Evolutionary conservation across 2,797 vertebrate genomes (phyloP).

Genomic region (Gorsachius magnificus): DNA sequence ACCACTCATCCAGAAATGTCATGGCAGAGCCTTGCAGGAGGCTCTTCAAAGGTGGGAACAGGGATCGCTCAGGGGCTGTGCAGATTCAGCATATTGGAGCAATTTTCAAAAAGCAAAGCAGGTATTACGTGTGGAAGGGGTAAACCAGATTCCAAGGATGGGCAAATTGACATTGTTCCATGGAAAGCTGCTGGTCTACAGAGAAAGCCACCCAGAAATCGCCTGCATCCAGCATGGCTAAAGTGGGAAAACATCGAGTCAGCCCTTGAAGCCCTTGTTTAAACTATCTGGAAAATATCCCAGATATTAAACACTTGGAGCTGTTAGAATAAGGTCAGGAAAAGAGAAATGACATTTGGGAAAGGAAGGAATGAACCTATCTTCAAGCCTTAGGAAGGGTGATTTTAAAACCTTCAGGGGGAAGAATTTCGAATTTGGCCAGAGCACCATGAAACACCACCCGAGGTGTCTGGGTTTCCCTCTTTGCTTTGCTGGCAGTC

Average conservation of each 20-base stretch:
- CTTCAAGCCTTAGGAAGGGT: neutral
- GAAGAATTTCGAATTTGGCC: neutral
- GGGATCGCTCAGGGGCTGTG: neutral
- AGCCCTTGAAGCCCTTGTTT: neutral
- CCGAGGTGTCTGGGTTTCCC: neutral
- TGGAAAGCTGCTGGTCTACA: neutral
- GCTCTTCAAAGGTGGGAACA: neutral
- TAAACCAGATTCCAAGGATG: neutral
- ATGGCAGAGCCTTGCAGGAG: neutral
- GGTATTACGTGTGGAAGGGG: neutral
- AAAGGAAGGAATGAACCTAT: neutral
- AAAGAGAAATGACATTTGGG: neutral
- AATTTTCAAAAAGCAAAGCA: neutral
- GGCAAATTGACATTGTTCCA: fast-evolving
- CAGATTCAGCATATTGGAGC: neutral
- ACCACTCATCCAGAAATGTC: neutral
- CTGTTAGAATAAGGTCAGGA: neutral
- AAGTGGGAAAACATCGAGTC: neutral
- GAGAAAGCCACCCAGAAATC: neutral
- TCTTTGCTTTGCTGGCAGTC: neutral
- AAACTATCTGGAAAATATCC: slow-evolving; percentile 10
- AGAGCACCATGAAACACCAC: neutral
- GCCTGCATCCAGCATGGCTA: neutral
- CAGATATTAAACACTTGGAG: neutral
- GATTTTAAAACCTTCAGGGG: neutral